Base-by-base conservation (phyloP, 2,888 invertebrate genomes). In the Melikaiella ostensackeni region DNA sequence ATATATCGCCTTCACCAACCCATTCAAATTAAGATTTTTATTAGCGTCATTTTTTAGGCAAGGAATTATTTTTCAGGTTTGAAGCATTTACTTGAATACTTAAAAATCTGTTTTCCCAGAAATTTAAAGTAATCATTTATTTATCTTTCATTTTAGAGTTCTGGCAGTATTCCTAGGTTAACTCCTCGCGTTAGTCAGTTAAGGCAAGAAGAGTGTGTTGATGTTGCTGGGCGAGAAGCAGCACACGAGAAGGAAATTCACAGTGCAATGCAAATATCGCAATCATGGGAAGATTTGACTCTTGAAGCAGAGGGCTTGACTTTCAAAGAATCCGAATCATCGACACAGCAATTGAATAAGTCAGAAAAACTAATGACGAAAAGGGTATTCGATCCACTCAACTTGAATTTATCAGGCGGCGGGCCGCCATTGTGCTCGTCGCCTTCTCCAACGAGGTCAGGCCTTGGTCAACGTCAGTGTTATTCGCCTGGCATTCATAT, bases 231-330 rank as follows among this genome's bases (percentile, higher is more conserved):
- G 87, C 94, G 98, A 77, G 98, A 98, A 92, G 95, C 96, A 78
- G 97, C 97, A 27, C 98, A 98, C 91, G 98, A 98, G 92, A 94
- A 97, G 75, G 97, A 98, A 92, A 94, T 98, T 75, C 97, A 98
- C 91, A 95, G 96, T 85, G 96, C 97, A 81, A 96, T 98, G 94
- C 97, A 97, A 92, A 98, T 98, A 92, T 98, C 98, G 3, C 97
- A 97, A 91, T 98, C 98, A 8, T 98, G 97, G 94, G 98, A 98
- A 92, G 98, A 98, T 92, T 94, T 98, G 50, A 96, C 96, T 9
- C 91, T 97, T 84, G 95, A 96, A 88, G 94, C 92, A 27, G 94
- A 94, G 85, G 93, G 94, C 80, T 92, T 92, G 59, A 88, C 91
- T 0, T 91, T 91, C 74, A 91, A 91, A 79, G 91, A 91, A 77